Evolutionary conservation across 1,140 invertebrate genomes (phyloP).

Genomic region (Drosophila athabasca): DNA sequence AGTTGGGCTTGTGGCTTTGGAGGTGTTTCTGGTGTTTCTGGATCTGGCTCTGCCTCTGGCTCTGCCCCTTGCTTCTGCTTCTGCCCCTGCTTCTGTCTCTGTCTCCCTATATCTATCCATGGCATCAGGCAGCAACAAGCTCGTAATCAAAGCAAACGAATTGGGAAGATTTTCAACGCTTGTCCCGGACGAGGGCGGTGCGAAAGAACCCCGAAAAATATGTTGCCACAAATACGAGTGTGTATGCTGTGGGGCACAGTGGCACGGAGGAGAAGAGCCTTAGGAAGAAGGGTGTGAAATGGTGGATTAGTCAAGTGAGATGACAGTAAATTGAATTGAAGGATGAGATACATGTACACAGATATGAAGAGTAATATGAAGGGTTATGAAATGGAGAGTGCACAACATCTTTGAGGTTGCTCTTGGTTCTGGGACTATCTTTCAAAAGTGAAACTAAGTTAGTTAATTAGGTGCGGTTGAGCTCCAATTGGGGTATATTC

Average conservation of each 20-base stretch:
- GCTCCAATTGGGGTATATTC: too few species aligned
- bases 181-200: conserved; percentile 11
- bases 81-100: too few species aligned
- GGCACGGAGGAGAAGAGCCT: neutral
- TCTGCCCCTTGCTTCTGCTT: conserved; percentile 5
- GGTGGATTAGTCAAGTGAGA: conserved; percentile 11
- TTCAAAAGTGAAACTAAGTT: too few species aligned
- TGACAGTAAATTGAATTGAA: neutral
- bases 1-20: conserved; percentile 32
- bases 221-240: conserved; percentile 20
- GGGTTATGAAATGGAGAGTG: too few species aligned
- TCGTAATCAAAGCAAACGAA: conserved; percentile 66
- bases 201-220: conserved; percentile 32
- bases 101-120: neutral
- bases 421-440: too few species aligned
- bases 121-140: conserved; percentile 30
- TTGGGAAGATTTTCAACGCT: conserved; percentile 65
- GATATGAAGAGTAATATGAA: neutral
- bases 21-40: conserved; percentile 30
- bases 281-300: conserved; percentile 28
- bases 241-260: conserved; percentile 3
- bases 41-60: neutral
- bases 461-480: too few species aligned
- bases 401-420: too few species aligned
- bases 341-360: neutral